A percentile compares a stretch with the other conserved stretches of the same genome.
Conservation (phyloP, 2,113 vertebrate species). For the Tetrax tetrax region DNA sequence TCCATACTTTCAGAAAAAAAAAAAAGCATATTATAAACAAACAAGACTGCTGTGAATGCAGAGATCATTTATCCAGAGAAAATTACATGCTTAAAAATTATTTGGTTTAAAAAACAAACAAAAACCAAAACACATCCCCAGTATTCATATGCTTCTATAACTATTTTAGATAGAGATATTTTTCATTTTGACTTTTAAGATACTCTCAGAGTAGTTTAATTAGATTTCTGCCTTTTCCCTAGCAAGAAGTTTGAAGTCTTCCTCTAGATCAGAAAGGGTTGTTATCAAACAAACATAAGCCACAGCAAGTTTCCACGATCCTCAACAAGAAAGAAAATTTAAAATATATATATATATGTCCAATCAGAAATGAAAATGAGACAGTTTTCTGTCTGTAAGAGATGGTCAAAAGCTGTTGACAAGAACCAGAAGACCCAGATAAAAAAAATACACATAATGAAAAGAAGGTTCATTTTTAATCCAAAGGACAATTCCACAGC, state of each 20-base stretch:
- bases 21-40: background rate
- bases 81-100: background rate
- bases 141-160: background rate
- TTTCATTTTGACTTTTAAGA: background rate
- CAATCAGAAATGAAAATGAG: background rate
- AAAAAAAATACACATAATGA: background rate
- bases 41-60: background rate
- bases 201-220: background rate
- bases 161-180: background rate
- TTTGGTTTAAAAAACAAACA: background rate
- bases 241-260: background rate
- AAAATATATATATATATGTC: background rate
- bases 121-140: background rate
- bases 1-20: no score
- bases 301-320: background rate
- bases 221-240: background rate
- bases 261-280: background rate
- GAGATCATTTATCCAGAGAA: background rate
- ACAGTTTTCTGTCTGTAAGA: background rate
- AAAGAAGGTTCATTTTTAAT: conserved; percentile 4
- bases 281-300: background rate
- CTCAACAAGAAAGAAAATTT: background rate
- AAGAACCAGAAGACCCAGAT: background rate
- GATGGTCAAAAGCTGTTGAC: background rate
- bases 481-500: conserved; percentile 31